A percentile compares a stretch with the other conserved stretches of the same genome.
phyloP scores from a whole-genome alignment of 2,888 invertebrate species.

The Drosophila setosimentum region DNA sequence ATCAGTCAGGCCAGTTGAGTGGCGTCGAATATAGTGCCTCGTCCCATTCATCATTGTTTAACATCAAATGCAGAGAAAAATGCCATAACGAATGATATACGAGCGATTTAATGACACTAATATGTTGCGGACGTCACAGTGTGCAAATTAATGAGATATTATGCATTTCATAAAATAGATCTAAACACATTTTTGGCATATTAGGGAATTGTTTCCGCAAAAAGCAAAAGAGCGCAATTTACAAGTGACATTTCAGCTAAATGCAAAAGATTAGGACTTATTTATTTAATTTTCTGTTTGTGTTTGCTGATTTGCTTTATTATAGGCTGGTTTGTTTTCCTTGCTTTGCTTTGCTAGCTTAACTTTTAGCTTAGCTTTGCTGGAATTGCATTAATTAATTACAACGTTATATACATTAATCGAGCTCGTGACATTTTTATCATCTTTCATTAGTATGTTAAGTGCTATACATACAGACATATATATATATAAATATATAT shows the following conservation, averaged over 20 bases:
- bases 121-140: not conserved
- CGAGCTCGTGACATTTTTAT: conserved; percentile 75
- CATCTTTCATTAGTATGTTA: conserved; percentile 53
- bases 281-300: conserved; percentile 28
- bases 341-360: conserved; percentile 34
- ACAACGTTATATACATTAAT: conserved; percentile 68
- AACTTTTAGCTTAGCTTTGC: conserved; percentile 43
- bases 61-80: conserved; percentile 18
- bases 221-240: conserved; percentile 1
- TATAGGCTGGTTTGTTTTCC: conserved; percentile 41
- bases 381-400: conserved; percentile 74
- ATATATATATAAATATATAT: conserved; percentile 15
- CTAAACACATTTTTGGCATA: conserved; percentile 2
- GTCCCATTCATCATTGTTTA: conserved; percentile 46
- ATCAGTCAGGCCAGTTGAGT: conserved; percentile 26
- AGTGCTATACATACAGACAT: conserved; percentile 11
- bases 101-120: conserved; percentile 25
- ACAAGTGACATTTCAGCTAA: conserved; percentile 55
- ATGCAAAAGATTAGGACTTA: conserved; percentile 49
- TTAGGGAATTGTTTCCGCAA: conserved; percentile 35
- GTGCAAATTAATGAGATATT: conserved; percentile 27
- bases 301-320: conserved; percentile 42
- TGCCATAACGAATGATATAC: conserved; percentile 31
- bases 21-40: conserved; percentile 39
- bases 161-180: conserved; percentile 7